Conservation (phyloP, 2,113 vertebrate species). For the Caloenas nicobarica region DNA sequence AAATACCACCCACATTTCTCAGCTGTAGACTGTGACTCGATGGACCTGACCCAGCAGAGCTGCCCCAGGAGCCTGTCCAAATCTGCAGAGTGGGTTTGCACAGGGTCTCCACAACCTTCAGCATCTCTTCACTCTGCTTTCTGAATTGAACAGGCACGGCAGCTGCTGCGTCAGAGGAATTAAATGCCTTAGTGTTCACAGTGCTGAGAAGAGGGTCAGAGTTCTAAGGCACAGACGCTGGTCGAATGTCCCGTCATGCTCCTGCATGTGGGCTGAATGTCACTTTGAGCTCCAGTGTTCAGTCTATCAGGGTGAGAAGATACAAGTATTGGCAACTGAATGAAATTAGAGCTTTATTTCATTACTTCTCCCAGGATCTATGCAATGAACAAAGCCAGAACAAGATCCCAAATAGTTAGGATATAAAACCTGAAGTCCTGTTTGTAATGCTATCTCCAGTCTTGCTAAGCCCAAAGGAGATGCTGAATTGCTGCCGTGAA, state of each 20-base stretch:
- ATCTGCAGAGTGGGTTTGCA: neutral
- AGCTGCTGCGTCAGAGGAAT: neutral
- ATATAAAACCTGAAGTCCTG: neutral
- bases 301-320: neutral
- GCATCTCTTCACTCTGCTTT: neutral
- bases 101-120: neutral
- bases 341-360: neutral
- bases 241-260: neutral
- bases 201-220: rapidly evolving
- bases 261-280: neutral
- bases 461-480: neutral
- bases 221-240: neutral
- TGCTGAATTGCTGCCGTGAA: neutral
- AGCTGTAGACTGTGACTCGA: neutral
- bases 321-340: rapidly evolving
- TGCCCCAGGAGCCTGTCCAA: neutral
- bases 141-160: neutral
- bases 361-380: neutral
- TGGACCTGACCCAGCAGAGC: neutral
- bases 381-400: neutral
- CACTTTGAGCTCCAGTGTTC: neutral
- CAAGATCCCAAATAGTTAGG: neutral
- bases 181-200: neutral
- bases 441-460: neutral
- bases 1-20: neutral